phyloP scores from a whole-genome alignment of 2,797 vertebrate genomes.

The Pogonophryne albipinna region DNA sequence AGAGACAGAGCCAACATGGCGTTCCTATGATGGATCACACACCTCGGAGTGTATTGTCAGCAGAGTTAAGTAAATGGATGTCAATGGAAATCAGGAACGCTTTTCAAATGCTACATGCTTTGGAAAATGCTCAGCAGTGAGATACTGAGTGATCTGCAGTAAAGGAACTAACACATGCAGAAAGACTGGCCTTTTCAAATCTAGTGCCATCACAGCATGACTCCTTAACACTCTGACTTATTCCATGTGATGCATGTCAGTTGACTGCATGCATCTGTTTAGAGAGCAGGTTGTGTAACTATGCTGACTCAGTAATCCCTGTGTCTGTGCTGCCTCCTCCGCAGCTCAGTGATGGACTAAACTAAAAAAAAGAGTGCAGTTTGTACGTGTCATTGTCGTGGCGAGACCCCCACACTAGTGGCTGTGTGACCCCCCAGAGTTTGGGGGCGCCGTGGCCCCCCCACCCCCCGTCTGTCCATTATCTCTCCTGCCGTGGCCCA shows the following conservation, averaged over 20 bases:
- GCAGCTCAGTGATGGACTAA: slow-evolving; percentile 65
- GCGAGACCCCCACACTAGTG: slow-evolving; percentile 71
- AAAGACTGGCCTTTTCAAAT: not conserved
- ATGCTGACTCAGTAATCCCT: slow-evolving; percentile 18
- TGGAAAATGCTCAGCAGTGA: slow-evolving; percentile 5
- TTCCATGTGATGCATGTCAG: not conserved
- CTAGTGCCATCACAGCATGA: not conserved
- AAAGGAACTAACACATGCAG: slow-evolving; percentile 15
- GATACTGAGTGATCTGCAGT: not conserved
- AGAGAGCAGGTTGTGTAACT: slow-evolving; percentile 5
- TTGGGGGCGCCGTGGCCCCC: slow-evolving; percentile 76
- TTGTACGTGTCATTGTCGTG: slow-evolving; percentile 58
- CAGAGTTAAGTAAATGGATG: slow-evolving; percentile 4
- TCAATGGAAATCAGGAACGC: not conserved
- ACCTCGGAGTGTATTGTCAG: slow-evolving; percentile 4
- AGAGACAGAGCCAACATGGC: not conserved
- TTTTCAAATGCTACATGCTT: not conserved
- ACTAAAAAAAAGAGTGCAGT: slow-evolving; percentile 59
- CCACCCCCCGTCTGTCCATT: slow-evolving; percentile 75
- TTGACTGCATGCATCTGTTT: slow-evolving; percentile 6
- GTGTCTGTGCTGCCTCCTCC: slow-evolving; percentile 18
- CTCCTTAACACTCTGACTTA: not conserved
- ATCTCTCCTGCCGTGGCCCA: slow-evolving; percentile 88
- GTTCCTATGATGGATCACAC: slow-evolving; percentile 5
- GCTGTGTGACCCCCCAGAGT: slow-evolving; percentile 81